phyloP scores from a whole-genome alignment of 2,113 vertebrate species.

The Antechinus flavipes region DNA sequence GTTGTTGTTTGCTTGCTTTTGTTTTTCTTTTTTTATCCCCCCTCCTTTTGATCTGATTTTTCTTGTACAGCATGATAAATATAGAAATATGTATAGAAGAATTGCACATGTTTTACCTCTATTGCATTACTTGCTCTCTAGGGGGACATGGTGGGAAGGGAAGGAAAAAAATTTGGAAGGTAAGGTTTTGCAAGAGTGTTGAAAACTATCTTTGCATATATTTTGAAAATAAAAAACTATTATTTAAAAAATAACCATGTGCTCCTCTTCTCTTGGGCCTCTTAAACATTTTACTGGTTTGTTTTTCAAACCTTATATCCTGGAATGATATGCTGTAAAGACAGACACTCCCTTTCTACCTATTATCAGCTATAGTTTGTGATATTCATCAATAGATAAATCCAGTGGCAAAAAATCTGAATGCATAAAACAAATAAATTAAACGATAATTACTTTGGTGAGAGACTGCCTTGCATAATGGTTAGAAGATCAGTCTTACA shows the following conservation, averaged over 20 bases:
- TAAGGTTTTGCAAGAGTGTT: too few species aligned
- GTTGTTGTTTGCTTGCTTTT: too few species aligned
- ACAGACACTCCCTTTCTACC: neutral
- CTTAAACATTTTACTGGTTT: neutral
- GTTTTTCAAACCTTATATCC: neutral
- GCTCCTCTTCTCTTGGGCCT: neutral
- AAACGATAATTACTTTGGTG: neutral
- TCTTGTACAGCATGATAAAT: too few species aligned
- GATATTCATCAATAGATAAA: neutral
- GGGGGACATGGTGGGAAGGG: too few species aligned
- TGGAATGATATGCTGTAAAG: neutral
- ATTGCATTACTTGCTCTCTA: too few species aligned
- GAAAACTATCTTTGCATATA: too few species aligned
- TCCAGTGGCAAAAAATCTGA: neutral
- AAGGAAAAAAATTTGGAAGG: too few species aligned
- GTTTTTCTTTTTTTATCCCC: too few species aligned
- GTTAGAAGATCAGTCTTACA: neutral
- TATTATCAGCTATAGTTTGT: neutral
- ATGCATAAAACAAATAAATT: neutral
- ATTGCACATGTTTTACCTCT: too few species aligned
- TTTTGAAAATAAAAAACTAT: too few species aligned
- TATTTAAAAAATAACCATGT: neutral
- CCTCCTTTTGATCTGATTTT: too few species aligned
- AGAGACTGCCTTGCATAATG: neutral
- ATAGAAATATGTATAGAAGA: too few species aligned